Base-by-base conservation (phyloP, 2,113 vertebrate genomes). In the Tragelaphus scriptus region DNA sequence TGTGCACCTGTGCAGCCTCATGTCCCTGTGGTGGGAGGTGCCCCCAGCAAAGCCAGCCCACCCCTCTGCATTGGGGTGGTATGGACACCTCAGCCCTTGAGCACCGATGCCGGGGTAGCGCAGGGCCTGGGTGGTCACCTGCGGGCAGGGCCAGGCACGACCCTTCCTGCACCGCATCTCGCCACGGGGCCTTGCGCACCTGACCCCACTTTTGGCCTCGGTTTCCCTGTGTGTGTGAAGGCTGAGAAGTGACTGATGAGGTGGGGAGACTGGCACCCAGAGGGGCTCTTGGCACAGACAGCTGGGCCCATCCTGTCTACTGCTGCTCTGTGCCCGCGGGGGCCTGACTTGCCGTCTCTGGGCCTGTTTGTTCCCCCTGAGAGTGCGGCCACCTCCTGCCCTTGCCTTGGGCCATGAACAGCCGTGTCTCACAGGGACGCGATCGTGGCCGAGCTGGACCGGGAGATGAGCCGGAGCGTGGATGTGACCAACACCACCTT, bases 381-480 rank as follows among this genome's bases (percentile, higher is more conserved):
- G 65, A 26, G 12, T 10, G 0, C 16, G 40, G 90, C 40, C 0
- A 0, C 10, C 3, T 9, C 40, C 91, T 32, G 6, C 25, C 55
- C 16, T 26, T 1, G 47, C 71, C 9, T 2, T 15, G 3, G 36
- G 15, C 28, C 49, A 30, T 71, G 12, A 11, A 32, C 1, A 13
- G 11, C 1, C 5, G 0, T 2, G 1, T 95, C 14, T 93, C 14
- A 1, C 58, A 99, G 99, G 97, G 99, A 99, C 55, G 87, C 98
- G 0, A 99, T 99, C 0, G 98, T 99, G 89, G 98, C 99, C 0
- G 99, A 99, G 25, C 97, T 99, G 91, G 99, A 99, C 96, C 99
- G 99, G 89, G 99, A 99, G 96, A 99, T 99, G 99, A 98, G 99
- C 5, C 99, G 99, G 96, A 99, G 99, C 0, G 98, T 99, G 19